Evolutionary conservation across 2,113 vertebrate genomes (phyloP).

Genomic region (Pelodiscus sinensis): DNA sequence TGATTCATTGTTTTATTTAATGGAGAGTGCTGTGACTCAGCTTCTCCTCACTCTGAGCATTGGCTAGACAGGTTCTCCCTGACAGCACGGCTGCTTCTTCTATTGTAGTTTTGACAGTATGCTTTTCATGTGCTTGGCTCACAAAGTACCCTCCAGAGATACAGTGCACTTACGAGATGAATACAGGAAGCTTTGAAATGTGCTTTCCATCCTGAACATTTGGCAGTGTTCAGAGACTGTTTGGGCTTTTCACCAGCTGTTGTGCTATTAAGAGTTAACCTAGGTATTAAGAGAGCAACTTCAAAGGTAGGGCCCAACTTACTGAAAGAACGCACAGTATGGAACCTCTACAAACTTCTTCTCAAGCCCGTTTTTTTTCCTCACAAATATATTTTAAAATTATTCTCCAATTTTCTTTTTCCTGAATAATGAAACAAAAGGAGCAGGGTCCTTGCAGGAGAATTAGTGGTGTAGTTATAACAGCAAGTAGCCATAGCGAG

Average conservation of each 20-base stretch:
- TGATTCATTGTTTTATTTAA: not conserved
- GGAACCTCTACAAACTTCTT: constrained; percentile 3
- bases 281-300: not conserved
- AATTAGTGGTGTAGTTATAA: not conserved
- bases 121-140: not conserved
- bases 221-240: not conserved
- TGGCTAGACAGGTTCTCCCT: not conserved
- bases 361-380: not conserved
- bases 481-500: not conserved
- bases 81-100: not conserved
- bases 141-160: not conserved
- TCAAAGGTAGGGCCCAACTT: constrained; percentile 5
- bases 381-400: not conserved
- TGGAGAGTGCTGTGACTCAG: not conserved
- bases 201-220: not conserved
- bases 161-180: not conserved
- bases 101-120: not conserved
- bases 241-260: not conserved
- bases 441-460: not conserved
- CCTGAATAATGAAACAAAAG: not conserved
- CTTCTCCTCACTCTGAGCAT: not conserved
- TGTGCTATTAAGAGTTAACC: constrained; percentile 30
- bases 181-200: not conserved
- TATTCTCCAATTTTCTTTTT: not conserved
- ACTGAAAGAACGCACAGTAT: not conserved